Base-by-base conservation (phyloP, 2,797 vertebrate genomes). In the Rhinogobio ventralis region DNA sequence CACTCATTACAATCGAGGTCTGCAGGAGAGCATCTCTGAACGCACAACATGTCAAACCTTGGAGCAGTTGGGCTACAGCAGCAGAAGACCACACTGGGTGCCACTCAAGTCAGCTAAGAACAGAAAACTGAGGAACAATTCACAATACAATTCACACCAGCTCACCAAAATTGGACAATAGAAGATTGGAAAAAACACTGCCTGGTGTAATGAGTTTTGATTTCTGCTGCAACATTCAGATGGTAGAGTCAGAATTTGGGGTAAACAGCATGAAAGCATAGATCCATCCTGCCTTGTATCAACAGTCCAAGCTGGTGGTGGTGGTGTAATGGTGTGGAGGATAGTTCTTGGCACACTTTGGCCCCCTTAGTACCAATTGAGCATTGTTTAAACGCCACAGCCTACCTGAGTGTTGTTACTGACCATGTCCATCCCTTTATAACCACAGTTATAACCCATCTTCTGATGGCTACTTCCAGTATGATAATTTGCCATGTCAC, bases 401-500 rank as follows among this genome's bases (percentile, higher is more conserved):
- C 57, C 10, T 60, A 60, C n/a, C 2, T 62, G n/a, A 62, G n/a
- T 25, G 25, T 62, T 62, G 23, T 28, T 62, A 14, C 57, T 39
- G 51, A 62, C 75, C 85, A 46, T 86, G 46, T 83, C 67, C 72
- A 86, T 86, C 74, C 53, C 80, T 76, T 76, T 85, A 84, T 85
- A 82, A 81, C 66, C 71, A 81, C 51, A 55, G 66, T 85, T n/a
- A n/a, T n/a, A n/a, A 82, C 33, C 55, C 72, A 85, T 86, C 76
- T 81, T 88, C 84, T 88, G 81, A 88, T 88, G 81, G 87, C 80
- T 86, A 86, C 80, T 80, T 86, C 69, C 81, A 88, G 84, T 77
- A 84, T 81, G 73, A 82, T 82, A 85, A 78, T 2, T 33, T 11
- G 5, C 81, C 81, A 86, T 86, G 81, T 84, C 81, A 78, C 60